Evolutionary conservation across 2,113 vertebrate genomes (phyloP).

Genomic region (Lasiurus borealis): DNA sequence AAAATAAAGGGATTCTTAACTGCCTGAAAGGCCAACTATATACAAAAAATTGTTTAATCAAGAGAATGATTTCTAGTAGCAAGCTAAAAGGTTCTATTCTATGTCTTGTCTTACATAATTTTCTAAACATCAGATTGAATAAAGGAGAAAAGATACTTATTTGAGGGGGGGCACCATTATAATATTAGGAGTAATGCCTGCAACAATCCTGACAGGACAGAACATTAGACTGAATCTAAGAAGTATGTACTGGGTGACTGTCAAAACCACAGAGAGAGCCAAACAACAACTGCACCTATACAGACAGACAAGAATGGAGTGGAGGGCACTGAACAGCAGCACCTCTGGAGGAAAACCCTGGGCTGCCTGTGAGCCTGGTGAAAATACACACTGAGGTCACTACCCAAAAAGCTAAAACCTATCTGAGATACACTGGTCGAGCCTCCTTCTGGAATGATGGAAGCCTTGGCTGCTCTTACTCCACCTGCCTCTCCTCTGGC

Average conservation of each 20-base stretch:
- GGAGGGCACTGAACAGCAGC: background rate
- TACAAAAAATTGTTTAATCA: background rate
- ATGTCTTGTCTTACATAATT: background rate
- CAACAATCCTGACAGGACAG: background rate
- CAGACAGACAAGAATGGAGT: background rate
- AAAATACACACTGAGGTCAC: background rate
- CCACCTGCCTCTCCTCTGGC: background rate
- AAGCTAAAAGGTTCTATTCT: slow-evolving; percentile 34
- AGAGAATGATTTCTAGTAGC: slow-evolving; percentile 35
- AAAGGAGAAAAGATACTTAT: background rate
- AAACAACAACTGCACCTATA: background rate
- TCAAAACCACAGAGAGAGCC: background rate
- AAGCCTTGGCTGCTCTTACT: background rate
- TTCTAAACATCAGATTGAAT: slow-evolving; percentile 4
- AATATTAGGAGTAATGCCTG: slow-evolving; percentile 2
- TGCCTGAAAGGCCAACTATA: background rate
- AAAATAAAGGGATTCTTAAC: slow-evolving; percentile 24
- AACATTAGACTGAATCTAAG: background rate
- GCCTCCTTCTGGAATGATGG: background rate
- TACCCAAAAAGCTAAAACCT: background rate
- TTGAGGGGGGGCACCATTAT: background rate
- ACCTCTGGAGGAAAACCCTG: background rate
- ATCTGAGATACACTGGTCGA: background rate
- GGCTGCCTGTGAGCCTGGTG: background rate
- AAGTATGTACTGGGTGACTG: background rate